A percentile compares a stretch with the other conserved stretches of the same genome.
Evolutionary conservation across 2,113 vertebrate genomes (phyloP).

Genomic region (Heterotis niloticus): DNA sequence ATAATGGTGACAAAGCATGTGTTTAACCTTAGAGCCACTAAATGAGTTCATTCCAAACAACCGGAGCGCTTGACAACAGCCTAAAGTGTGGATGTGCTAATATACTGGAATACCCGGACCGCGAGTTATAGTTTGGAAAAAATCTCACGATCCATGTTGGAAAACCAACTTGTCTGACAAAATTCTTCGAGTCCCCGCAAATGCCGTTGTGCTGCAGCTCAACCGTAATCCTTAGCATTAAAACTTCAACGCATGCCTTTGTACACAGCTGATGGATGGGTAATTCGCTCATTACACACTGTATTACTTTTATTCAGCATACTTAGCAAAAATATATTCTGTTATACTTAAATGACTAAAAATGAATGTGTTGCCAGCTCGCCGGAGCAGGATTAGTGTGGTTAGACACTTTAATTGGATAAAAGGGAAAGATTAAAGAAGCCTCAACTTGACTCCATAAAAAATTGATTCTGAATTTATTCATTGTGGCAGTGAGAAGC

Average conservation of each 20-base stretch:
- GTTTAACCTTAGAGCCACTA: too few species aligned
- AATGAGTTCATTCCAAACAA: too few species aligned
- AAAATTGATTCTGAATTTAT: constrained; percentile 76
- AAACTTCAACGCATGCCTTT: constrained; percentile 68
- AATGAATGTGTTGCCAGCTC: constrained; percentile 54
- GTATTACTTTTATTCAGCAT: constrained; percentile 57
- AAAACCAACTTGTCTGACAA: too few species aligned
- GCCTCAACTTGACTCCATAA: constrained; percentile 66
- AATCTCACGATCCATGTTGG: too few species aligned
- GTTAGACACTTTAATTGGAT: constrained; percentile 76
- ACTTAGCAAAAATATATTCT: constrained; percentile 62
- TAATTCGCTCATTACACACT: constrained; percentile 72
- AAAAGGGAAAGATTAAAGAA: constrained; percentile 75
- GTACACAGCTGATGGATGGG: constrained; percentile 49
- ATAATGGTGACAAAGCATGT: too few species aligned
- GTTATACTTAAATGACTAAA: constrained; percentile 51
- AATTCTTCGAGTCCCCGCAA: too few species aligned
- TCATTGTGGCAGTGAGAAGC: constrained; percentile 65
- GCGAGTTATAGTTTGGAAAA: too few species aligned
- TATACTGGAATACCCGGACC: too few species aligned
- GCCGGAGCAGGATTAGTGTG: constrained; percentile 57
- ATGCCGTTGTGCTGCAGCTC: constrained; percentile 44
- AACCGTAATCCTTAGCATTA: constrained; percentile 61
- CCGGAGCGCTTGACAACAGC: too few species aligned
- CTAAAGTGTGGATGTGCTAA: too few species aligned